phyloP scores from a whole-genome alignment of 2,797 vertebrate species.

The Siniperca scherzeri region DNA sequence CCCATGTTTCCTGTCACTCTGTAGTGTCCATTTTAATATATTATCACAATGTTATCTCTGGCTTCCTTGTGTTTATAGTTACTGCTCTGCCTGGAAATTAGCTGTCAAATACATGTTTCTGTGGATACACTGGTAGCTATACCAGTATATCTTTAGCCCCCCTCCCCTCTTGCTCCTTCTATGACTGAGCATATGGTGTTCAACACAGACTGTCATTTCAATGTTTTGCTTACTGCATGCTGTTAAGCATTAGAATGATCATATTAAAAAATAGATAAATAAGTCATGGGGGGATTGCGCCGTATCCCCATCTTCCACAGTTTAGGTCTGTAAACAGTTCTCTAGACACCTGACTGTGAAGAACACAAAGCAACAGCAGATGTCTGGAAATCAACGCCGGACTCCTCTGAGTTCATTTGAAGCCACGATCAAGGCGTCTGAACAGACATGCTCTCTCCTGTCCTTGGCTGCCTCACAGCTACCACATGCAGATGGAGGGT shows the following conservation, averaged over 20 bases:
- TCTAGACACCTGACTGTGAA: constrained; percentile 46
- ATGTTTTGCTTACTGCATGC: neutral
- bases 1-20: neutral
- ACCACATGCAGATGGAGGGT: constrained; percentile 54
- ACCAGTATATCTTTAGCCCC: neutral
- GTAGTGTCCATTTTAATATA: neutral
- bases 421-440: constrained; percentile 42
- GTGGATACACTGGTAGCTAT: neutral
- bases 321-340: constrained; percentile 28
- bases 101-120: neutral
- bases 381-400: constrained; percentile 50
- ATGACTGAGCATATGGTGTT: constrained; percentile 5
- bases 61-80: neutral
- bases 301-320: constrained; percentile 11
- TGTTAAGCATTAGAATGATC: constrained; percentile 18
- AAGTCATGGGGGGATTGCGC: neutral
- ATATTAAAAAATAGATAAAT: constrained; percentile 15
- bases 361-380: constrained; percentile 53
- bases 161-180: neutral
- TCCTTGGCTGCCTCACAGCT: constrained; percentile 32
- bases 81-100: neutral
- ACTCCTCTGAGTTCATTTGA: constrained; percentile 46
- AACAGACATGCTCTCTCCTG: constrained; percentile 47
- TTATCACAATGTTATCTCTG: constrained; percentile 1
- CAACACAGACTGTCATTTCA: neutral